These are phyloP conservation scores for Crocuta crocuta DNA, from an alignment of 2,113 vertebrate species.

Conservation along the genomic window DNA sequence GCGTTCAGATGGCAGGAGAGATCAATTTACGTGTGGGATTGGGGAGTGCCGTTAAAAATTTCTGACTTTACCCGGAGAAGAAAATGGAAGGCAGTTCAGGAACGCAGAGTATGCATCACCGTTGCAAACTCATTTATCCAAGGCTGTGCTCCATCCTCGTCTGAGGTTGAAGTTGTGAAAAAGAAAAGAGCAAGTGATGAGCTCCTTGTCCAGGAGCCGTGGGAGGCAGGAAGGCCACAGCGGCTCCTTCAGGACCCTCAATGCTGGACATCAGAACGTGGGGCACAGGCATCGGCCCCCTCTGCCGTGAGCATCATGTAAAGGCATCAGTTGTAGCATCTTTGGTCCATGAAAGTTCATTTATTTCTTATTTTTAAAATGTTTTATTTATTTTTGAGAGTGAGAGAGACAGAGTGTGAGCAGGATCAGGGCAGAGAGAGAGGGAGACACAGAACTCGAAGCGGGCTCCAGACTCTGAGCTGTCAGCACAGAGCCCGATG, in stretches of 20 bases:
- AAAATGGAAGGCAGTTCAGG: neutral
- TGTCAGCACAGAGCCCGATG: no score
- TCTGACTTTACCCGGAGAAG: no score
- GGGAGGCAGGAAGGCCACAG: neutral
- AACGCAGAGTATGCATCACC: fast-evolving
- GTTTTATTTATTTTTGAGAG: no score
- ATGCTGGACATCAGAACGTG: fast-evolving
- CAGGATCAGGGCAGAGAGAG: no score
- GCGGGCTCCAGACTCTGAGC: no score
- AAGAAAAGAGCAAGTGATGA: fast-evolving
- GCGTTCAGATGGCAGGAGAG: neutral
- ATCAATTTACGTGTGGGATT: neutral
- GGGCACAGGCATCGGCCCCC: fast-evolving
- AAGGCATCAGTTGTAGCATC: neutral
- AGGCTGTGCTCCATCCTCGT: no score
- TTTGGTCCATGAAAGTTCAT: neutral
- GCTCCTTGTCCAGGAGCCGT: fast-evolving
- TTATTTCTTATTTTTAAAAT: no score
- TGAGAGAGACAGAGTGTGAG: no score
- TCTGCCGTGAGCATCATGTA: fast-evolving
- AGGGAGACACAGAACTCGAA: no score
- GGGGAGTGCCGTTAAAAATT: neutral
- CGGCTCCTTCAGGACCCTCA: neutral
- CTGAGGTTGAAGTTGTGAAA: neutral
- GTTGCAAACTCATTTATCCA: neutral